phyloP scores from a whole-genome alignment of 2,797 vertebrate species.

The Falco berigora region DNA sequence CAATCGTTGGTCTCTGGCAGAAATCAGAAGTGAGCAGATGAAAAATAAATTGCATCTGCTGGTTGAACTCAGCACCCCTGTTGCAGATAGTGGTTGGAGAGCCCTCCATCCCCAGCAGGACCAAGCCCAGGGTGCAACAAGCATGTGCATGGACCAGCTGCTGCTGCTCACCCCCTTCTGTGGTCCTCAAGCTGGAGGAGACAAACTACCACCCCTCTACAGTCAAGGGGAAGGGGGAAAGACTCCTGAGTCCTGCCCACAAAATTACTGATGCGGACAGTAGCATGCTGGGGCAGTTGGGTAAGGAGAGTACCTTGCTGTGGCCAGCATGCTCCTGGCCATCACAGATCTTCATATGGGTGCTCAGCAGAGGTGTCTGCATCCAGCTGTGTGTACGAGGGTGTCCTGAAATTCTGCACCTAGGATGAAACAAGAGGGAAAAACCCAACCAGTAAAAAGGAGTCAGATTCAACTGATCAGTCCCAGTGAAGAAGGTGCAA shows the following conservation, averaged over 20 bases:
- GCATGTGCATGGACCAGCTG: background rate
- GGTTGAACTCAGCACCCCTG: too few species aligned
- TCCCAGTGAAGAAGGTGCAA: background rate
- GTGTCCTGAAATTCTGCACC: background rate
- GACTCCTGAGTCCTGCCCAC: background rate
- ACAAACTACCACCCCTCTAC: background rate
- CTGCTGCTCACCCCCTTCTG: background rate
- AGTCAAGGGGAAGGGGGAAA: background rate
- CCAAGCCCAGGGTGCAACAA: background rate
- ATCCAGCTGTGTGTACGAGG: background rate
- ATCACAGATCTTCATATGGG: background rate
- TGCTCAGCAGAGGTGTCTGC: background rate
- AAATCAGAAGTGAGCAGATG: background rate
- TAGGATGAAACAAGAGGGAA: background rate
- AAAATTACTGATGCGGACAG: too few species aligned
- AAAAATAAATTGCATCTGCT: background rate
- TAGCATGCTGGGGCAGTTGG: too few species aligned
- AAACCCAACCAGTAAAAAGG: background rate
- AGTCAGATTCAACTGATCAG: background rate
- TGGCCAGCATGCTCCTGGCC: background rate
- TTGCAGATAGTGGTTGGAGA: background rate
- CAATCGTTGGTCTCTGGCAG: accelerated
- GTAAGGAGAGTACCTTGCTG: background rate
- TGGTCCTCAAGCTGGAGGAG: background rate
- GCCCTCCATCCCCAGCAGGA: background rate